phyloP scores from a whole-genome alignment of 2,797 vertebrate species.

The Loriculus beryllinus region DNA sequence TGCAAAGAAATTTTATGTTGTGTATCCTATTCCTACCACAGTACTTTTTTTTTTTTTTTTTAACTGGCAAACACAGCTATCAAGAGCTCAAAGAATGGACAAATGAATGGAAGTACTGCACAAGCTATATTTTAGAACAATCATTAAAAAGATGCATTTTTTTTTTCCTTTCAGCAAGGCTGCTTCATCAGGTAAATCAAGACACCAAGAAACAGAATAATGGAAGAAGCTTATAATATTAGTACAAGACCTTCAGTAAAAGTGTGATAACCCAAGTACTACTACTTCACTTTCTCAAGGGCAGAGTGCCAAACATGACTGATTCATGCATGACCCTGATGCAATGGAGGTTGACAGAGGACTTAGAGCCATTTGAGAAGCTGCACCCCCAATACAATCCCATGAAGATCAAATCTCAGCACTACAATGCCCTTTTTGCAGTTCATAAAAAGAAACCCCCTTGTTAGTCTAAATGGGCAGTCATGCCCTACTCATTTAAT shows the following conservation, averaged over 20 bases:
- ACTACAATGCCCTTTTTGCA: neutral
- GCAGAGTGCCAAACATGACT: neutral
- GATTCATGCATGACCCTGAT: neutral
- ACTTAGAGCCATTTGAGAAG: neutral
- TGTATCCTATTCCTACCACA: neutral
- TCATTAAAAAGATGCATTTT: neutral
- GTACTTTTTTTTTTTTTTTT: neutral
- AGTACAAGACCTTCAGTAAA: neutral
- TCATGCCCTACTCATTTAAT: neutral
- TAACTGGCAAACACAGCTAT: neutral
- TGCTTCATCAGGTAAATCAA: neutral
- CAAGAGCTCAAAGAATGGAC: neutral
- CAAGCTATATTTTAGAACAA: neutral
- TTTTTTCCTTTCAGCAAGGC: neutral
- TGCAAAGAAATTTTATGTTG: neutral
- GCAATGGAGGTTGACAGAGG: neutral
- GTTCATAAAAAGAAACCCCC: rapidly evolving
- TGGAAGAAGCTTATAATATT: neutral
- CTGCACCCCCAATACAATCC: neutral
- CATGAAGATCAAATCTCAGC: neutral
- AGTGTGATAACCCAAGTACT: neutral
- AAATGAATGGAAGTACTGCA: neutral
- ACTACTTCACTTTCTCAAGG: neutral
- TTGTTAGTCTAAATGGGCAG: neutral
- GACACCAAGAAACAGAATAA: neutral